phyloP scores from a whole-genome alignment of 2,888 invertebrate genomes.

The Epistrophe grossulariae region DNA sequence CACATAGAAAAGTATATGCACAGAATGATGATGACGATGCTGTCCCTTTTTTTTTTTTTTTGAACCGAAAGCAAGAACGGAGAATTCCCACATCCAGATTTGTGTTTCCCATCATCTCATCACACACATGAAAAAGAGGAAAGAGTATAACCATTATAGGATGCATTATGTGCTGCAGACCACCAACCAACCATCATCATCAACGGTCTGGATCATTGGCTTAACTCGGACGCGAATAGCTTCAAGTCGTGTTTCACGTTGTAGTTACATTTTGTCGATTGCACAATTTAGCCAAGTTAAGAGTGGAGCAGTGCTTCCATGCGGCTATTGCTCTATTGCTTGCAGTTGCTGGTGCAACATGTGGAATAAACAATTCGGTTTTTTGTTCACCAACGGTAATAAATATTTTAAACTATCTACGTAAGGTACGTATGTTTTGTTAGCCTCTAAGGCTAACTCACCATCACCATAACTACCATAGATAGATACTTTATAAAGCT shows the following conservation, averaged over 20 bases:
- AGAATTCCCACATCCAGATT: conserved; percentile 42
- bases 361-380: conserved; percentile 63
- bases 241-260: conserved; percentile 63
- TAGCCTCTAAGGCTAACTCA: conserved; percentile 1
- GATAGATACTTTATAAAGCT: not conserved
- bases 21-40: conserved; percentile 11
- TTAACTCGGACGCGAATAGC: conserved; percentile 23
- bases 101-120: conserved; percentile 36
- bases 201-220: conserved; percentile 20
- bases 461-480: not conserved
- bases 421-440: conserved; percentile 20
- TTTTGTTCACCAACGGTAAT: conserved; percentile 62
- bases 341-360: conserved; percentile 47
- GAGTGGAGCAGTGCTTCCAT: conserved; percentile 26
- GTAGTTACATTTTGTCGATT: conserved; percentile 67
- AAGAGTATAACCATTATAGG: conserved; percentile 3
- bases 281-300: conserved; percentile 45
- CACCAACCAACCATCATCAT: conserved; percentile 41
- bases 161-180: conserved; percentile 38
- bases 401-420: conserved; percentile 21
- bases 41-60: conserved; percentile 44
- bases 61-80: not conserved
- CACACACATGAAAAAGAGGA: conserved; percentile 37
- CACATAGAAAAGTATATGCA: not conserved
- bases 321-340: not conserved